phyloP scores from a whole-genome alignment of 1,140 invertebrate species.

The Teleogryllus occipitalis region DNA sequence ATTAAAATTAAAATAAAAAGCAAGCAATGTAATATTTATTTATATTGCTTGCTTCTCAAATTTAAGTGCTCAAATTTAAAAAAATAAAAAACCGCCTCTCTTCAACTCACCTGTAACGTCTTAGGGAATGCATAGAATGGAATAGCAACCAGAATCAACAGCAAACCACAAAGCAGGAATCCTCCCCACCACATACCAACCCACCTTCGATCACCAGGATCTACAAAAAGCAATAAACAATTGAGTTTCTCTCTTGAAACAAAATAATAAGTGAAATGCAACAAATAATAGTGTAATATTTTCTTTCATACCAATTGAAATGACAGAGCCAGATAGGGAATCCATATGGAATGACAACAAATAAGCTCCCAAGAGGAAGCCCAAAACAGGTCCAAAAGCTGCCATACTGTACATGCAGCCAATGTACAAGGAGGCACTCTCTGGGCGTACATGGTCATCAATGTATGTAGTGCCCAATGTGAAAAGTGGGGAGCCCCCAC shows the following conservation, averaged over 20 bases:
- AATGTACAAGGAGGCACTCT: constrained; percentile 76
- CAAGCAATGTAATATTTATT: no score
- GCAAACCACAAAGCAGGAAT: constrained; percentile 70
- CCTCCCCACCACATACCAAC: constrained; percentile 95
- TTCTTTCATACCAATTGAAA: constrained; percentile 54
- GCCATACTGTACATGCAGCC: constrained; percentile 89
- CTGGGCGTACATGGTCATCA: constrained; percentile 77
- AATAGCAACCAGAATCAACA: constrained; percentile 72
- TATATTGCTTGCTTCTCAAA: no score
- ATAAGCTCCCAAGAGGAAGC: constrained; percentile 84
- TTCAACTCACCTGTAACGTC: constrained; percentile 38
- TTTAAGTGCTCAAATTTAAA: no score
- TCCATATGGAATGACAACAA: constrained; percentile 85
- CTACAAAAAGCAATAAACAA: constrained; percentile 35
- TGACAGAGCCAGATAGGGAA: constrained; percentile 58
- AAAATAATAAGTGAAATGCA: constrained; percentile 6
- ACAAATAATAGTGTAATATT: background rate
- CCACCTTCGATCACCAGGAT: constrained; percentile 74
- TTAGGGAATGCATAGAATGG: constrained; percentile 90
- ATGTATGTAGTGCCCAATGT: constrained; percentile 83
- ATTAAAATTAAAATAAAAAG: no score
- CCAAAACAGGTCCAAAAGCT: constrained; percentile 85
- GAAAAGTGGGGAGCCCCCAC: constrained; percentile 80
- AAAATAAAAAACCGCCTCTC: no score
- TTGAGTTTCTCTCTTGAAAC: background rate